Evolutionary conservation across 2,113 vertebrate species (phyloP).

Genomic region (Globicephala melas): DNA sequence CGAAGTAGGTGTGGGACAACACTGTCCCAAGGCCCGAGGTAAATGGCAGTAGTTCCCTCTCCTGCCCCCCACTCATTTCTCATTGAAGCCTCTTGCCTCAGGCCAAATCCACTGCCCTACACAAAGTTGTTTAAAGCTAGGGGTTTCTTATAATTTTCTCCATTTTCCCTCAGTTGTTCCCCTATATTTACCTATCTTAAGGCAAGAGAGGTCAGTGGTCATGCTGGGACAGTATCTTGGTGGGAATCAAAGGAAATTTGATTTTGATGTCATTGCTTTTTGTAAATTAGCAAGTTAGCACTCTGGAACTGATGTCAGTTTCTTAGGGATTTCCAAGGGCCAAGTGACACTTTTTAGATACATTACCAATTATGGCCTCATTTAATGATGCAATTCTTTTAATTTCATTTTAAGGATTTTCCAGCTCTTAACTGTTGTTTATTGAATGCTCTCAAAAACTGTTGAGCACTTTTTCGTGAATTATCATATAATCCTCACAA

Average conservation of each 20-base stretch:
- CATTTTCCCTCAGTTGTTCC: background rate
- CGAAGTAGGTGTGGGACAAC: background rate
- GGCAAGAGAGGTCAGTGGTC: background rate
- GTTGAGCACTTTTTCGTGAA: background rate
- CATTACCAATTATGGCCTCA: background rate
- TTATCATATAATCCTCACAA: background rate
- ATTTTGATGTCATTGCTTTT: conserved; percentile 4
- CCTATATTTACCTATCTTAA: background rate
- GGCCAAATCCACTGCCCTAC: background rate
- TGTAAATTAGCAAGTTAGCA: background rate
- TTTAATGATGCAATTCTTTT: background rate
- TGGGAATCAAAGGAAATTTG: background rate
- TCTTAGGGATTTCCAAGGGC: background rate
- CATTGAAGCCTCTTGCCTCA: background rate
- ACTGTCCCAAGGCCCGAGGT: background rate
- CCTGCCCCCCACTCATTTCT: background rate
- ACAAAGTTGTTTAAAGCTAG: background rate
- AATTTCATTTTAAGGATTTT: conserved; percentile 28
- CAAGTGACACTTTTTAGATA: background rate
- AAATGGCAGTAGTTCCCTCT: background rate
- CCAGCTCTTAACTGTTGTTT: background rate
- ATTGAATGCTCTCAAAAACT: background rate
- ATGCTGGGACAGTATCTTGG: background rate
- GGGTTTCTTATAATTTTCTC: background rate
- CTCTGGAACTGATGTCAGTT: background rate